phyloP scores from a whole-genome alignment of 2,888 invertebrate genomes.

The Dryobota labecula region DNA sequence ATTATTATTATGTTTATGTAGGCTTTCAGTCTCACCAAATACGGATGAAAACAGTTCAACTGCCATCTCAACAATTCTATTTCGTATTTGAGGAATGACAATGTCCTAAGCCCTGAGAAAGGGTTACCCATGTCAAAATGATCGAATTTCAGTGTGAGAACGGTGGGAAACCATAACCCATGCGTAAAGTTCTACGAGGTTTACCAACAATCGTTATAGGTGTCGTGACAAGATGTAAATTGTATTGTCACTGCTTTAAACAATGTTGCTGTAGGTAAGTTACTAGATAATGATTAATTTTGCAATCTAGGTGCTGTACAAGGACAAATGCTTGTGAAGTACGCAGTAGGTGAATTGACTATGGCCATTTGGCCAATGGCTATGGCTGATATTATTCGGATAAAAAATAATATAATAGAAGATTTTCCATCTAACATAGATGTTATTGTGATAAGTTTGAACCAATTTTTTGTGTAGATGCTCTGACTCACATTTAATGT shows the following conservation, averaged over 20 bases:
- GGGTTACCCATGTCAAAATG: background rate
- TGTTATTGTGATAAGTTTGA: constrained; percentile 22
- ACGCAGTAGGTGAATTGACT: constrained; percentile 10
- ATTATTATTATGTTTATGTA: background rate
- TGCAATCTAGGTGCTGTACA: constrained; percentile 49
- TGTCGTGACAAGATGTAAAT: constrained; percentile 35
- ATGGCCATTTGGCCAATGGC: background rate
- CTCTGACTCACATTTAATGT: constrained; percentile 19
- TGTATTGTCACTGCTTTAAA: constrained; percentile 51
- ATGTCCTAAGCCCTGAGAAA: background rate
- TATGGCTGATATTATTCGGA: constrained; percentile 14
- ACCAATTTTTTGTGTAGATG: constrained; percentile 36
- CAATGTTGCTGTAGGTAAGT: constrained; percentile 44
- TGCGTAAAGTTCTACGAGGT: constrained; percentile 9
- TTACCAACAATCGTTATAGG: constrained; percentile 11
- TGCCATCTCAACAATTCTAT: background rate
- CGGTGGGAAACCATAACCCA: background rate
- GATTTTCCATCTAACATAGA: constrained; percentile 24
- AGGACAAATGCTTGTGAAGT: constrained; percentile 42
- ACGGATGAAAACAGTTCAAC: background rate
- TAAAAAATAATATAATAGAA: constrained; percentile 41
- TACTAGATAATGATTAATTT: constrained; percentile 47
- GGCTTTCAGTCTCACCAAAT: background rate
- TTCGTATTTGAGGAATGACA: background rate
- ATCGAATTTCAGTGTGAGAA: background rate